Evolutionary conservation across 2,888 invertebrate species (phyloP), one percentile per base, ranked within the genome.

Genomic region (Zeuzera pyrina): DNA sequence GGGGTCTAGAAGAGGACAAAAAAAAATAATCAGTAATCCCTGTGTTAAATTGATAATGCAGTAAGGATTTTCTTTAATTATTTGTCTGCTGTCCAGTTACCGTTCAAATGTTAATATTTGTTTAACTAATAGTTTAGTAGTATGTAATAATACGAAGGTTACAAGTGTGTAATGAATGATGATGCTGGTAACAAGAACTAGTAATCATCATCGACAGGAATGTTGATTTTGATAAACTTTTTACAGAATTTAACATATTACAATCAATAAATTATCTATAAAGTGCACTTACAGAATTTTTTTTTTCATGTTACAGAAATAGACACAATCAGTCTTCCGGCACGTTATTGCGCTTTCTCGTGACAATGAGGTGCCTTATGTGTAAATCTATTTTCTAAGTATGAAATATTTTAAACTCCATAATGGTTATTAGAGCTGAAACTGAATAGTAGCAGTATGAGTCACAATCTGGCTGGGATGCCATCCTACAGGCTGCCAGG

Each of bases 381-480:
- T 61, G 55, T 59, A 57, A 60, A 59, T 52, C 45, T 52, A 54
- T 57, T 52, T 63, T 54, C 49, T 69, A 57, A 63, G 30, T 3
- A 35, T 19, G 45, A 49, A 43, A 50, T 46, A 42, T 46, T 40
- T 41, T 36, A 40, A 39, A 52, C 43, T 38, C 50, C 62, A 76
- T 67, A 54, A 79, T 78, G 76, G 62, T 72, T 51, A 59, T 65
- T 47, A 68, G 65, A 71, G 58, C 59, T 58, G 65, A 60, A 56
- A 57, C 47, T 53, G 58, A 66, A 73, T 70, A 72, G 53, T 55
- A 56, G 46, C 65, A 79, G 56, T 65, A 91, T 91, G 91, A 90
- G 90, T 89, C 91, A 91, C 76, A 91, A 91, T 84, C 86, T 91
- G 87, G 87, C 88, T 71, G 91, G 90, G 85, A 91, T 91, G 91